These are phyloP conservation scores for Probaryconus sp. DNA, from an alignment of 1,140 invertebrate species.

Conservation along the genomic window DNA sequence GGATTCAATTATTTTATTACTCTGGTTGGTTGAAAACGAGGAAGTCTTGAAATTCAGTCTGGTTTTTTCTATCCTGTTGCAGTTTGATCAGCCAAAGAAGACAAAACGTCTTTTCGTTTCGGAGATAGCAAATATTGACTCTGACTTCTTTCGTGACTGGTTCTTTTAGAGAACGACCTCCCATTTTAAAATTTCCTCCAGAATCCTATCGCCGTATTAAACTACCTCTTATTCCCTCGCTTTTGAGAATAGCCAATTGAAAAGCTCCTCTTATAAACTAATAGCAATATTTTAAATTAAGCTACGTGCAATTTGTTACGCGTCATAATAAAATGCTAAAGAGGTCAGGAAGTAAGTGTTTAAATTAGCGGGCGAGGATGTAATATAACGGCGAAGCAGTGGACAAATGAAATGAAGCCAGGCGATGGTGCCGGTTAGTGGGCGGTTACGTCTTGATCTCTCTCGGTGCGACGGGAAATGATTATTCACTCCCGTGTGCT, in stretches of 20 bases:
- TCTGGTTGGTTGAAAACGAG: background rate
- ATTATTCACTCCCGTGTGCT: conserved; percentile 69
- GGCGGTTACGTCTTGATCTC: conserved; percentile 68
- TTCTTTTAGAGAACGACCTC: conserved; percentile 34
- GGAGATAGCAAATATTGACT: conserved; percentile 61
- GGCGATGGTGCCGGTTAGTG: conserved; percentile 19
- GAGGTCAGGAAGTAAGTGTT: conserved; percentile 30
- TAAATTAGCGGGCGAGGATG: conserved; percentile 45
- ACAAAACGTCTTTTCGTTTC: conserved; percentile 55
- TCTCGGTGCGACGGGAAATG: conserved; percentile 70
- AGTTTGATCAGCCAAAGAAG: conserved; percentile 58
- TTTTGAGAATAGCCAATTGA: conserved; percentile 13
- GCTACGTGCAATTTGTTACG: background rate
- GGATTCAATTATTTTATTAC: conserved; percentile 41
- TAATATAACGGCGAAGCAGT: background rate
- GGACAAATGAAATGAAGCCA: conserved; percentile 11
- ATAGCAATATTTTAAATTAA: conserved; percentile 2
- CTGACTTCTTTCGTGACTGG: conserved; percentile 56
- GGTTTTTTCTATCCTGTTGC: conserved; percentile 32
- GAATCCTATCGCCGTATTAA: conserved; percentile 17
- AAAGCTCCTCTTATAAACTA: background rate
- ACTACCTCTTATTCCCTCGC: conserved; percentile 2
- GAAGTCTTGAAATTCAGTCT: conserved; percentile 4
- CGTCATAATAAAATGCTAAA: conserved; percentile 10
- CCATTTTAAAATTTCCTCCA: conserved; percentile 49